Conservation (phyloP, 2,797 vertebrate species). For the Pitangus sulphuratus region DNA sequence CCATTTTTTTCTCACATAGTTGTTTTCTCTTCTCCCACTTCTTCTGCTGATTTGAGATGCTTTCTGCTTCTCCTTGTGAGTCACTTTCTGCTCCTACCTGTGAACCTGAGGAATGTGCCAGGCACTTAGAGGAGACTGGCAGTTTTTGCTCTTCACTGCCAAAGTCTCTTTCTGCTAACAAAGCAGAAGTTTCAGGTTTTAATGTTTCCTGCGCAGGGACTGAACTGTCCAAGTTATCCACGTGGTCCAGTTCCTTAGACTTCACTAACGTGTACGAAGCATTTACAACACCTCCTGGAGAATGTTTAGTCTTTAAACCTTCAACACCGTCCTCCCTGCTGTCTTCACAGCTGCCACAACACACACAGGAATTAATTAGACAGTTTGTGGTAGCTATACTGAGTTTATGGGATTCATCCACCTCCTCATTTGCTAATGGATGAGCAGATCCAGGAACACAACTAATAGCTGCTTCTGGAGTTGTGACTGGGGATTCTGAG, state of each 20-base stretch:
- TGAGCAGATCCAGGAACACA: constrained; percentile 60
- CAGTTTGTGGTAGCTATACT: constrained; percentile 87
- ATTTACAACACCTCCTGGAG: constrained; percentile 80
- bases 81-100: constrained; percentile 66
- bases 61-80: constrained; percentile 52
- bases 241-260: constrained; percentile 69
- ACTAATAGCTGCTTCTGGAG: constrained; percentile 72
- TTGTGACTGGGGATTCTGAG: constrained; percentile 77
- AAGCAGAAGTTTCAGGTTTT: constrained; percentile 62
- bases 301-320: constrained; percentile 77
- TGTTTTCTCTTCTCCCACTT: constrained; percentile 74
- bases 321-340: constrained; percentile 82
- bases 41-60: constrained; percentile 63
- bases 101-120: constrained; percentile 76
- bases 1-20: constrained; percentile 52
- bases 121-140: constrained; percentile 85
- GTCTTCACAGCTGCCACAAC: constrained; percentile 91
- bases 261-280: constrained; percentile 81
- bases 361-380: constrained; percentile 94
- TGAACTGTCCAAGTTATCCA: constrained; percentile 72
- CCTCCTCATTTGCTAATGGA: constrained; percentile 47
- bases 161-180: constrained; percentile 61
- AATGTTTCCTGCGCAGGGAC: constrained; percentile 60
- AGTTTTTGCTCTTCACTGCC: constrained; percentile 57
- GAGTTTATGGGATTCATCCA: constrained; percentile 66